Evolutionary conservation across 2,113 vertebrate species (phyloP), one percentile per base, ranked within the genome.

Genomic region (Phoenicopterus ruber): DNA sequence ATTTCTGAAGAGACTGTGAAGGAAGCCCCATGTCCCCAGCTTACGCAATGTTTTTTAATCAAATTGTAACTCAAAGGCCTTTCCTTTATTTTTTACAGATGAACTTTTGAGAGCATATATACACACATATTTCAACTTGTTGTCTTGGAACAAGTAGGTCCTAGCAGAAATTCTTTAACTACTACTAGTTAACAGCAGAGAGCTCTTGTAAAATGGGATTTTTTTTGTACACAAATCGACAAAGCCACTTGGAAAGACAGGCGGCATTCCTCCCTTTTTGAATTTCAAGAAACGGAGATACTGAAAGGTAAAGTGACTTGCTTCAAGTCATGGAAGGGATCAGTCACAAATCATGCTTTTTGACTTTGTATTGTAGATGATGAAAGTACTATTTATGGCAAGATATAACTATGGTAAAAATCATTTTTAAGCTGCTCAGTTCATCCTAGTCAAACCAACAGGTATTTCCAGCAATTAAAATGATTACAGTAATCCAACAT

Each of bases 1-100:
- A 88, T 79, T 96, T 95, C 92, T 97, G 94, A 97, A 97, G 93
- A 95, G 38, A 63, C 81, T 86, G 86, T 94, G 90, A 96, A 95
- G 74, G 62, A 66, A 94, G 81, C 10, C 6, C 52, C 50, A 16
- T 12, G 71, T 76, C 49, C 57, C 32, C 71, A 82, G 47, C 66
- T 93, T 88, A 95, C 92, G 44, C 3, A 28, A 36, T 26, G 24
- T 71, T 83, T 83, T 86, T 82, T 12, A 77, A 77, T 70, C 13
- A 81, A 90, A 86, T 38, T 25, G 12, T 72, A 84, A 90, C 62
- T 82, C 49, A 65, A 89, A 94, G 71, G 26, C 54, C 22, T 28
- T 86, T 54, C 61, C 42, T 69, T 67, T 42, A 8, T 70, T 80
- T 50, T 63, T 49, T 59, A 36, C 3, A 10, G 71, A 61, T 36